phyloP scores from a whole-genome alignment of 2,113 vertebrate species.

The Hemichromis elongatus region DNA sequence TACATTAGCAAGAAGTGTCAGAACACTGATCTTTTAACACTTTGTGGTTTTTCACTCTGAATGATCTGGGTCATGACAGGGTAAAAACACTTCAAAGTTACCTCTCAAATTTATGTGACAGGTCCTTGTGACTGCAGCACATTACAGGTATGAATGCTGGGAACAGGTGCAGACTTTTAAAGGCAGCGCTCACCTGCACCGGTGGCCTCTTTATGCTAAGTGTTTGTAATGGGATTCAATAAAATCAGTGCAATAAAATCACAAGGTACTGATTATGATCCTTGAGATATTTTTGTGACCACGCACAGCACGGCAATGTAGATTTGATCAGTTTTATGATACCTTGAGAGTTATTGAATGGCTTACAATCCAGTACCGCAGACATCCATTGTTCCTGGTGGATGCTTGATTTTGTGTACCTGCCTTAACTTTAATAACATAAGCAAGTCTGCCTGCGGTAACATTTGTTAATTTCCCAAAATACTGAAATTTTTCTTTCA shows the following conservation, averaged over 20 bases:
- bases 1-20: background rate
- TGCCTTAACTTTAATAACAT: background rate
- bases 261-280: background rate
- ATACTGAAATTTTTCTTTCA: background rate
- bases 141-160: background rate
- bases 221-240: background rate
- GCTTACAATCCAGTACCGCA: background rate
- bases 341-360: background rate
- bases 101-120: conserved; percentile 31
- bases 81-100: conserved; percentile 10
- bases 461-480: background rate
- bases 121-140: background rate
- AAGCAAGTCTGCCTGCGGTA: background rate
- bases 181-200: background rate
- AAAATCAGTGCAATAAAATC: background rate
- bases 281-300: background rate
- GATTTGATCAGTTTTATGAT: background rate
- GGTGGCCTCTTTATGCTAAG: background rate
- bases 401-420: background rate
- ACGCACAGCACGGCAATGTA: background rate
- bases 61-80: background rate
- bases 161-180: background rate
- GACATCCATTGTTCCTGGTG: background rate
- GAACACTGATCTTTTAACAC: background rate
- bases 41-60: background rate